These are phyloP conservation scores for Upupa epops DNA, from an alignment of 2,113 vertebrate genomes.

Conservation along the genomic window DNA sequence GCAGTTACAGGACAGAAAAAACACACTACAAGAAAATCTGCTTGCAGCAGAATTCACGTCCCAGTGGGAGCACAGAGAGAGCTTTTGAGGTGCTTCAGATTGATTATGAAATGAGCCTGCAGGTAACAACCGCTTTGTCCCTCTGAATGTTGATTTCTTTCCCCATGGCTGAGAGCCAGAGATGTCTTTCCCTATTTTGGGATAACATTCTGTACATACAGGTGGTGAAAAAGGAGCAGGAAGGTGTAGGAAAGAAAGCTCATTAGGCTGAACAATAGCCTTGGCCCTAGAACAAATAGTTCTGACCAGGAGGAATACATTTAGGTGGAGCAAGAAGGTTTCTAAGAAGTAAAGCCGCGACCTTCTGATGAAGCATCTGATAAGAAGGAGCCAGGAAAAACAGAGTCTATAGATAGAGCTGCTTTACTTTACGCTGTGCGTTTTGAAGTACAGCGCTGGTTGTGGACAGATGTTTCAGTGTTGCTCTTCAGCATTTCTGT, in stretches of 20 bases:
- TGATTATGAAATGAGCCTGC: neutral
- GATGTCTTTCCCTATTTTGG: neutral
- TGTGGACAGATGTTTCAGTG: neutral
- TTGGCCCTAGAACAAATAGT: neutral
- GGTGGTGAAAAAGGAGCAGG: neutral
- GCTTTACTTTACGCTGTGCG: neutral
- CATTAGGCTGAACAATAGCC: neutral
- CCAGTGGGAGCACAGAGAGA: neutral
- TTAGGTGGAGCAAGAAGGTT: neutral
- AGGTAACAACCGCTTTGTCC: neutral
- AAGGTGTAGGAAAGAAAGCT: neutral
- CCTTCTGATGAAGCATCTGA: neutral
- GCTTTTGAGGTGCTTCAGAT: conserved; percentile 2
- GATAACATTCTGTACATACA: neutral
- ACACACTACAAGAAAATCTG: neutral
- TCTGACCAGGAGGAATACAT: neutral
- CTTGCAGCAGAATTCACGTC: neutral
- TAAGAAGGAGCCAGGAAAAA: neutral
- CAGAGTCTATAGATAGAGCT: neutral
- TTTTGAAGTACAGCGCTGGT: neutral
- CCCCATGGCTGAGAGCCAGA: neutral
- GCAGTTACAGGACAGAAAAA: conserved; percentile 19
- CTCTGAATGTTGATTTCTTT: neutral
- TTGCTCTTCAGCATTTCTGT: neutral
- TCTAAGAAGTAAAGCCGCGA: neutral